A percentile compares a stretch with the other conserved stretches of the same genome.
phyloP scores from a whole-genome alignment of 2,113 vertebrate genomes.

The Desmodus rotundus region DNA sequence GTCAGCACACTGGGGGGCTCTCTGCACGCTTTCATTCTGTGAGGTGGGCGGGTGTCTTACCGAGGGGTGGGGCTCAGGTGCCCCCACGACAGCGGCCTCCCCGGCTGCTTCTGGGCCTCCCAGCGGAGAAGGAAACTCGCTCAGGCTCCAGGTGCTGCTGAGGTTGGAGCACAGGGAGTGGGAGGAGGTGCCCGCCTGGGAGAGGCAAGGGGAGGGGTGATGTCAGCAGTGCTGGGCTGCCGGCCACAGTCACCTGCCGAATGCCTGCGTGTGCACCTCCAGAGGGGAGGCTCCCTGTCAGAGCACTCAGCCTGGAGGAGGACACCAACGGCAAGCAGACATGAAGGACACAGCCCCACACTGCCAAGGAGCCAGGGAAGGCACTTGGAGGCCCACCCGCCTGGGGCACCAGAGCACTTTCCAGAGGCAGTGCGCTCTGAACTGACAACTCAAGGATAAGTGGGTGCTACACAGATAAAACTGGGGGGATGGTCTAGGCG shows the following conservation, averaged over 20 bases:
- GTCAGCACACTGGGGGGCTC: not conserved
- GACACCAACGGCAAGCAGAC: not conserved
- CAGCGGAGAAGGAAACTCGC: constrained; percentile 70
- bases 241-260: not conserved
- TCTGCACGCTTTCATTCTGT: too few species aligned
- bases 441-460: not conserved
- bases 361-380: too few species aligned
- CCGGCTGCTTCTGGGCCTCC: constrained; percentile 27
- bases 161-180: constrained; percentile 84
- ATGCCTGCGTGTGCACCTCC: accelerated
- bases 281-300: not conserved
- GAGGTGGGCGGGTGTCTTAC: too few species aligned
- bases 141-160: constrained; percentile 84
- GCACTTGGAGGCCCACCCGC: not conserved
- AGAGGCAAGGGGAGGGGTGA: not conserved
- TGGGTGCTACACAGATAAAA: not conserved
- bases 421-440: not conserved
- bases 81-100: not conserved
- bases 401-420: not conserved
- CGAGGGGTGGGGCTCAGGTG: constrained; percentile 69
- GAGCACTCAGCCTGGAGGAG: not conserved
- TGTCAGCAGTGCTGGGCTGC: not conserved
- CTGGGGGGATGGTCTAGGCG: not conserved
- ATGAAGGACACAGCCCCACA: not conserved
- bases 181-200: constrained; percentile 82